Evolutionary conservation across 2,888 invertebrate genomes (phyloP).

Genomic region (Yponomeuta malinellus): DNA sequence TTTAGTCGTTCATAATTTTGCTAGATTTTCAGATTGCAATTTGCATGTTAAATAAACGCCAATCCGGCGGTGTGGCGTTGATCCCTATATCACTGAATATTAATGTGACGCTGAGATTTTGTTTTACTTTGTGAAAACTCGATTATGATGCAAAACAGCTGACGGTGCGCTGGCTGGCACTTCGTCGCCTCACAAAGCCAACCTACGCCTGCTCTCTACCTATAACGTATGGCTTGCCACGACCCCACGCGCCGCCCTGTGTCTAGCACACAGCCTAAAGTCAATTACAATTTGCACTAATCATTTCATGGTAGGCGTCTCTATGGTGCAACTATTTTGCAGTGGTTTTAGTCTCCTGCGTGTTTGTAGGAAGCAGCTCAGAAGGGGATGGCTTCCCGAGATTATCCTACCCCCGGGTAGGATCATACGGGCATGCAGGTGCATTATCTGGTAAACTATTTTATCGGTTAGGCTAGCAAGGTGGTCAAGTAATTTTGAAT

Average conservation of each 20-base stretch:
- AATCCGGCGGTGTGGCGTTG: constrained; percentile 67
- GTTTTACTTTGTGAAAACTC: constrained; percentile 73
- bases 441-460: background rate
- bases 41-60: constrained; percentile 75
- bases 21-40: constrained; percentile 73
- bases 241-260: background rate
- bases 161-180: constrained; percentile 29
- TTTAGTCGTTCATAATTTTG: constrained; percentile 70
- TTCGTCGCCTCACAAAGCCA: constrained; percentile 10
- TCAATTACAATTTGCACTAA: constrained; percentile 25
- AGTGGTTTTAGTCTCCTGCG: background rate
- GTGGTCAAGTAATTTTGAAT: no score
- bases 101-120: constrained; percentile 70
- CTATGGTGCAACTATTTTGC: background rate
- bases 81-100: constrained; percentile 73
- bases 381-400: constrained; percentile 17
- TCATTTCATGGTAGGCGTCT: constrained; percentile 31
- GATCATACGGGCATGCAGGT: background rate
- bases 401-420: constrained; percentile 4
- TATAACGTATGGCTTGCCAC: background rate
- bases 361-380: background rate
- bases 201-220: constrained; percentile 2
- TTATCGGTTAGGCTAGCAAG: no score
- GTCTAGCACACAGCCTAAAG: constrained; percentile 4
- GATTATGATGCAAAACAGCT: constrained; percentile 73